Percentiles rank a stretch among this genome's conserved stretches.
Evolutionary conservation across 2,113 vertebrate species (phyloP).

Genomic region (Indri indri): DNA sequence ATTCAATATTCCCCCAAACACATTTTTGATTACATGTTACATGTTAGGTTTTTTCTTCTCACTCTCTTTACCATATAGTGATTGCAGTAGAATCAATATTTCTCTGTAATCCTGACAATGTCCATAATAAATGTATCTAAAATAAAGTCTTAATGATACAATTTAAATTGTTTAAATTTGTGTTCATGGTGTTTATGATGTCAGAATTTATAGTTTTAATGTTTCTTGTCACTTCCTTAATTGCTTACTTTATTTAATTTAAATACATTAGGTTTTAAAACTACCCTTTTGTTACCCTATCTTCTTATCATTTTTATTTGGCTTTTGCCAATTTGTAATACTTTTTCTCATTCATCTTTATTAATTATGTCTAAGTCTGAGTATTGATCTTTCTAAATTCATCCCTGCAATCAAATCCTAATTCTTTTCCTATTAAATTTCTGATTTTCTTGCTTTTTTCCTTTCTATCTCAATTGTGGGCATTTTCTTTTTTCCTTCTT

Average conservation of each 20-base stretch:
- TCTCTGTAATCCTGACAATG: neutral
- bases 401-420: neutral
- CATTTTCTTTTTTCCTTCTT: neutral
- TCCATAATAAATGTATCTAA: neutral
- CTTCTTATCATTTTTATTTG: neutral
- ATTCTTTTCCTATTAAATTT: neutral
- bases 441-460: neutral
- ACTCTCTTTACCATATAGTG: neutral
- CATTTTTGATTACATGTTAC: neutral
- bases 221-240: neutral
- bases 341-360: neutral
- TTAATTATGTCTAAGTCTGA: neutral
- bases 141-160: neutral
- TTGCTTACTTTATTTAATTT: neutral
- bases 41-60: neutral
- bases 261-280: neutral
- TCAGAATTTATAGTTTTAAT: neutral
- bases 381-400: neutral
- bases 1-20: neutral
- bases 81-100: neutral
- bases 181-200: neutral
- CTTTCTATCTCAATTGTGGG: neutral
- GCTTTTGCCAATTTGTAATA: neutral
- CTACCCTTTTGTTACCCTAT: neutral
- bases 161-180: neutral